Evolutionary conservation across 2,113 vertebrate species (phyloP), one percentile per base, ranked within the genome.

Genomic region (Eidolon helvum): DNA sequence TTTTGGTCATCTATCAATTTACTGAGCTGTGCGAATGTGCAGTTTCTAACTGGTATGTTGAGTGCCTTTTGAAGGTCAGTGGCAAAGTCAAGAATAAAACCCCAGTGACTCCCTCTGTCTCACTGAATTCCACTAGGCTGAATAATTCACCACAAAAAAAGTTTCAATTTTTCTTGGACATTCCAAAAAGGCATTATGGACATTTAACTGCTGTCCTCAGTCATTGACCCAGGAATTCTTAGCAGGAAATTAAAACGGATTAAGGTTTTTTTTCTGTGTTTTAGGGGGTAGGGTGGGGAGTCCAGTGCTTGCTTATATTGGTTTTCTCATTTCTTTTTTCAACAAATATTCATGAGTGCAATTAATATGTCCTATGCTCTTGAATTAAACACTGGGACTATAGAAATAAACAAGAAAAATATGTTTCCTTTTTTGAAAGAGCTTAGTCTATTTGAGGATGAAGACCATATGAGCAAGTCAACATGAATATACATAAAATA

Each of bases 201-300:
- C 14, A 40, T 87, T 95, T 7, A 65, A 61, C 24, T 57, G 38
- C 30, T 80, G 24, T 85, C 35, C 21, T 94, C 9, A 77, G 59
- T 75, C 10, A 53, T 11, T 94, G 71, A 82, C 85, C 61, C 10
- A 74, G 45, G 59, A 94, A 93, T 96, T 35, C 77, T 91, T 68
- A 95, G 35, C 53, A 82, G 63, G 80, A 90, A 94, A 92, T 96
- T 87, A 92, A 61, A 96, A 45, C 75, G 30, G 35, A 90, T 80
- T 94, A 95, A 74, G 63, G 4, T 12, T 16, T 45, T 57, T 88
- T 48, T 15, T 22, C 38, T 8, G 5, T 24, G 14, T 69, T n/a
- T 59, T 53, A 30, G 57, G 24, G 7, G 12, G 63, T 18, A 16
- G 16, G 40, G 18, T 26, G 9, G 15, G 14, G 43, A n/a, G 26